phyloP scores from a whole-genome alignment of 1,140 invertebrate species.

The Panonychus citri region DNA sequence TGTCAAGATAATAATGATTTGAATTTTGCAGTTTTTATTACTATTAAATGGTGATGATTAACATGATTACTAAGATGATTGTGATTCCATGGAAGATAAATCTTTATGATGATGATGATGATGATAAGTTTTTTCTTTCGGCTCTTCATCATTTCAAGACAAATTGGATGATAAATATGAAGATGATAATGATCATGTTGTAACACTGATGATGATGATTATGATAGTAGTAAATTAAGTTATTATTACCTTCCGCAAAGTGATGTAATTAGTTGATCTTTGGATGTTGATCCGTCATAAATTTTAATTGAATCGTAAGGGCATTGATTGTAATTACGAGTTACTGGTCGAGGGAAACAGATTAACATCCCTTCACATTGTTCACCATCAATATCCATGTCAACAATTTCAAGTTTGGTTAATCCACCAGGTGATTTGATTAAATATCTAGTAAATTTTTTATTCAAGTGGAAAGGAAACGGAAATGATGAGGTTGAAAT shows the following conservation, averaged over 20 bases:
- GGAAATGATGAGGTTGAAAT: neutral
- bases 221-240: no score
- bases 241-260: constrained; percentile 52
- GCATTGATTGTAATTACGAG: constrained; percentile 38
- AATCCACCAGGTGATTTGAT: constrained; percentile 13
- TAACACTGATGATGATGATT: no score
- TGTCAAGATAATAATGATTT: no score
- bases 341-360: constrained; percentile 64
- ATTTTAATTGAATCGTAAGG: constrained; percentile 68
- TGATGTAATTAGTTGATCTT: constrained; percentile 58
- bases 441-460: constrained; percentile 13
- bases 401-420: constrained; percentile 13
- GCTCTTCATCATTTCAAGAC: neutral
- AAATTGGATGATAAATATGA: neutral
- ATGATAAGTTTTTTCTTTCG: no score
- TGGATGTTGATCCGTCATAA: constrained; percentile 68
- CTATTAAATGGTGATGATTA: no score
- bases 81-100: no score
- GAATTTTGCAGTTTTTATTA: no score
- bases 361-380: constrained; percentile 82
- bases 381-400: constrained; percentile 71
- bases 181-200: neutral
- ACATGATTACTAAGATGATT: no score
- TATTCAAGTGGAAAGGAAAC: neutral
- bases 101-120: no score